Evolutionary conservation across 2,888 invertebrate genomes (phyloP), one percentile per base, ranked within the genome.

Genomic region (Dysmachus trigonus): DNA sequence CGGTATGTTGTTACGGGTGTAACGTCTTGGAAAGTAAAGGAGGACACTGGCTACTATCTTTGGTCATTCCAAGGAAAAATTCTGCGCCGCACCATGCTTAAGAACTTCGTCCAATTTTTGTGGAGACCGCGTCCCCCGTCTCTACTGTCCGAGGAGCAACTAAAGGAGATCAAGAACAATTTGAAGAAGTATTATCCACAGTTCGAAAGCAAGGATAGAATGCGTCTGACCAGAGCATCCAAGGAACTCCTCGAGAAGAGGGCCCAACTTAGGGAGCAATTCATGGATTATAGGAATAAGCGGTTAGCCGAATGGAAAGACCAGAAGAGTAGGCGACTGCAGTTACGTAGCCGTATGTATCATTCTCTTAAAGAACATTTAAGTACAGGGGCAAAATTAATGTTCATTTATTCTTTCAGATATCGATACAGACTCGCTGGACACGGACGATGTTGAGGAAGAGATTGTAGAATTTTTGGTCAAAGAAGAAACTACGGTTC

Each of bases 401-500:
- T 41, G 2, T 13, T 79, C 47, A 10, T 51, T 62, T 82, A 27
- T 85, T 38, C 51, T 33, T 93, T 8, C 93, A 98, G 98, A 97
- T 92, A 94, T 97, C 89, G 98, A 98, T 92, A 98, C 98, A n/a
- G 98, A 98, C 92, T 96, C 96, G 91, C 93, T 98, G 89, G 97
- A 97, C 91, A 96, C 96, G 84, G 97, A 98, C 90, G 97, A 98
- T 92, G 95, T 97, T 90, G 98, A 98, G 92, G 98, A 98, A 91
- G 98, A 99, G 94, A 94, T 96, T 91, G 96, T 99, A 90, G 98
- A 99, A 95, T 98, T 98, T 96, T 97, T 99, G 94, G 95, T 98
- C 92, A 98, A 98, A 94, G 98, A 98, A 94, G 98, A 98, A 94
- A 94, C 95, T 90, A 96, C 95, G 27, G 92, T 95, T 89, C 93